Conservation (phyloP, 2,888 invertebrate species). For the Drosophila robusta region DNA sequence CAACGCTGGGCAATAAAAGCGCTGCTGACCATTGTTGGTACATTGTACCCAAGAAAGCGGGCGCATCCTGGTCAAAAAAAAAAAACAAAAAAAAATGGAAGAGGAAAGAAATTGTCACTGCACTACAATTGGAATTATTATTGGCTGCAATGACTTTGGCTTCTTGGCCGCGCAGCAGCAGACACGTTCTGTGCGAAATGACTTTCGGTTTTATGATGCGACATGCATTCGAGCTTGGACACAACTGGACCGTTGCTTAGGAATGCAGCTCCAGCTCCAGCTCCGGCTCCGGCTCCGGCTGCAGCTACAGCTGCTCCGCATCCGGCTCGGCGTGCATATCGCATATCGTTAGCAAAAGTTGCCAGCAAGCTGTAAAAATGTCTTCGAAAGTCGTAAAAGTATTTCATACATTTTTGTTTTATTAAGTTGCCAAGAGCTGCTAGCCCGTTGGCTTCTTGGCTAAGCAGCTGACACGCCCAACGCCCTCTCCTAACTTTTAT, state of each 20-base stretch:
- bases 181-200: conserved; percentile 80
- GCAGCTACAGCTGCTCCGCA: conserved; percentile 13
- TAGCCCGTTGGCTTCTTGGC: conserved; percentile 30
- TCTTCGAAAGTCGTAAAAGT: conserved; percentile 82
- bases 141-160: conserved; percentile 82
- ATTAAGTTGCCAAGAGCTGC: conserved; percentile 59
- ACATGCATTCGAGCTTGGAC: conserved; percentile 68
- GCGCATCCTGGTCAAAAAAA: conserved; percentile 49
- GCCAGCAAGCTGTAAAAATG: conserved; percentile 78
- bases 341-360: conserved; percentile 80
- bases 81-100: conserved; percentile 1
- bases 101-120: conserved; percentile 74
- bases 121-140: conserved; percentile 82
- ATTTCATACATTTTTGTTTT: conserved; percentile 79
- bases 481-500: conserved; percentile 11
- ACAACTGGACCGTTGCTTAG: conserved; percentile 41
- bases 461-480: conserved; percentile 44
- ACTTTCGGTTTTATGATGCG: conserved; percentile 81
- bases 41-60: conserved; percentile 70
- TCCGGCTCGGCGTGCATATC: conserved; percentile 63
- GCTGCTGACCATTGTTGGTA: conserved; percentile 78
- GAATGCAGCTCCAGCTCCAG: conserved; percentile 44
- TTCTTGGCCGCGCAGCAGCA: conserved; percentile 60
- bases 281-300: conserved; percentile 15
- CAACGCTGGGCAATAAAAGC: conserved; percentile 82